Percentiles rank a stretch among this genome's conserved stretches.
phyloP scores from a whole-genome alignment of 2,113 vertebrate species.

The Laterallus jamaicensis region DNA sequence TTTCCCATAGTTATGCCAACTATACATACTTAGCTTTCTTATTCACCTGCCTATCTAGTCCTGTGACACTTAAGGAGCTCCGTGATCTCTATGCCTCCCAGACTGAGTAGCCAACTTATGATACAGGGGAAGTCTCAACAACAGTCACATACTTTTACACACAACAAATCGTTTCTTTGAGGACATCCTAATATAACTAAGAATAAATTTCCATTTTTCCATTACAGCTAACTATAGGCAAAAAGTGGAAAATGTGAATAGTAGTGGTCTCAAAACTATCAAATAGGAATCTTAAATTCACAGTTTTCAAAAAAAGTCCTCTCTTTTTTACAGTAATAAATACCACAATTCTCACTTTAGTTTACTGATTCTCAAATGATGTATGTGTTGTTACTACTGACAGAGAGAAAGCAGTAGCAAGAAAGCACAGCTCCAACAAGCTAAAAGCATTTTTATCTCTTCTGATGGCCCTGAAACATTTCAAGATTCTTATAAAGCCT shows the following conservation, averaged over 20 bases:
- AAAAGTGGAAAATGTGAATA: not conserved
- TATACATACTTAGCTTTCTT: not conserved
- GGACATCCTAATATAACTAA: not conserved
- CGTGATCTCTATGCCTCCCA: not conserved
- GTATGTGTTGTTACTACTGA: not conserved
- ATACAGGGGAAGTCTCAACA: not conserved
- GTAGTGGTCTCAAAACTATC: not conserved
- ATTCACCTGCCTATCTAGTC: not conserved
- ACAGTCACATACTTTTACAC: not conserved
- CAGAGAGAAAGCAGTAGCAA: not conserved
- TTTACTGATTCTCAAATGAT: not conserved
- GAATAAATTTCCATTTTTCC: not conserved
- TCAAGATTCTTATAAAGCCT: not conserved
- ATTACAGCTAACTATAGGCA: not conserved
- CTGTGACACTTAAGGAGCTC: not conserved
- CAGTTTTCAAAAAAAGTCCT: not conserved
- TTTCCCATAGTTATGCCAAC: not conserved
- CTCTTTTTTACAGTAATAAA: not conserved
- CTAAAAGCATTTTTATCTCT: conserved; percentile 4
- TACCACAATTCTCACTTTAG: not conserved
- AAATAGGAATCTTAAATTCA: not conserved
- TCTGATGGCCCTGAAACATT: not conserved
- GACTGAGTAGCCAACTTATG: not conserved
- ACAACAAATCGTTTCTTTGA: not conserved
- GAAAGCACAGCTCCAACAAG: not conserved